Evolutionary conservation across 2,797 vertebrate species (phyloP), one percentile per base, ranked within the genome.

Genomic region (Iguana delicatissima): DNA sequence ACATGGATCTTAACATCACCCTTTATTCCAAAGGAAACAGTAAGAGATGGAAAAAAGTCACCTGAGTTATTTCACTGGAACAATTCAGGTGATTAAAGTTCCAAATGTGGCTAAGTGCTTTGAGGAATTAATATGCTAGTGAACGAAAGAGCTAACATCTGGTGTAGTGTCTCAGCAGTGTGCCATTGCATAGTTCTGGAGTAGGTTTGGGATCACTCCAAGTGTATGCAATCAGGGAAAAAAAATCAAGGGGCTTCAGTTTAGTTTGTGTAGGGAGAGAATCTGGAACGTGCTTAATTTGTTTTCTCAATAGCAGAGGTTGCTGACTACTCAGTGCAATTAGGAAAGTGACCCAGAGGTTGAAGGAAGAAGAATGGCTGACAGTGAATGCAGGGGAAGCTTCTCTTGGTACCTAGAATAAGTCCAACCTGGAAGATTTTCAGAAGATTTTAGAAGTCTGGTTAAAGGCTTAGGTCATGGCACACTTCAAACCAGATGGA

Each of bases 181-280:
- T 72, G 57, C 85, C 90, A 80, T 59, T 80, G 42, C 86, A 84
- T 29, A 84, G n/a, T 87, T 74, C 32, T 80, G 38, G 81, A 87
- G 80, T 80, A 90, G 85, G 86, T 62, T 74, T 90, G 80, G 80
- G 81, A 90, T 77, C 55, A 72, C 46, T 90, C 73, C 85, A 89
- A 76, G 85, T 89, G 67, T 85, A 84, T 87, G 80, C 76, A 90
- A 87, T 92, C 85, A 84, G 74, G 32, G 52, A 16, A 64, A 64
- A 89, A 76, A 80, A 42, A 87, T 86, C 88, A 92, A 87, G 74
- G 80, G 46, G 93, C 91, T 62, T 74, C 91, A 90, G 91, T 86
- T 90, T 91, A 92, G 91, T 91, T 89, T 95, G 91, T 95, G 92
- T 92, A 91, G 92, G 93, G 92, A 95, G 80, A 90, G 92, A 95